phyloP scores from a whole-genome alignment of 1,140 invertebrate species.

The Caligus rogercresseyi region DNA sequence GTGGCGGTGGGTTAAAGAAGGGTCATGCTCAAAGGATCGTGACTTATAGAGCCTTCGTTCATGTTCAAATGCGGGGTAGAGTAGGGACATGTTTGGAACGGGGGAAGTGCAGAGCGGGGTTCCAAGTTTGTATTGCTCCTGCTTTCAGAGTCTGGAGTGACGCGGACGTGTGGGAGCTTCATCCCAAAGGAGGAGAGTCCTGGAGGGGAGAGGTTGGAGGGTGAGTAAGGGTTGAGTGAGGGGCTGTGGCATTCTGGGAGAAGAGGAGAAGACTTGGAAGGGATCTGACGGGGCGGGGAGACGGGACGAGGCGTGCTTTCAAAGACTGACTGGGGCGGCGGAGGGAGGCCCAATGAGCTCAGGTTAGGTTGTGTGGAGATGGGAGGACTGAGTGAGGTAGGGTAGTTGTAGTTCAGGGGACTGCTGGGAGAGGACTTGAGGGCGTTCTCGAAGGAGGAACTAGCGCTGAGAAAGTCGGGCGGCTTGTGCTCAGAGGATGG shows the following conservation, averaged over 20 bases:
- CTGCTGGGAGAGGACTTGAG: conserved; percentile 7
- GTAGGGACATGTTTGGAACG: not conserved
- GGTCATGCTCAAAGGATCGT: not conserved
- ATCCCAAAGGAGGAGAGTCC: not conserved
- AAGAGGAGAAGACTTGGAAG: not conserved
- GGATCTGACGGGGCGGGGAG: not conserved
- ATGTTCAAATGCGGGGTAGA: not conserved
- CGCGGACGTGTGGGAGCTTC: not conserved
- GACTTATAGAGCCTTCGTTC: not conserved
- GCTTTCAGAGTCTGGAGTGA: not conserved
- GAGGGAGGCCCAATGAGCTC: not conserved
- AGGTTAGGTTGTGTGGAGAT: not conserved
- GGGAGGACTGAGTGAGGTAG: not conserved
- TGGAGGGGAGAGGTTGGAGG: not conserved
- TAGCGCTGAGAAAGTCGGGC: not conserved
- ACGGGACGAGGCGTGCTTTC: not conserved
- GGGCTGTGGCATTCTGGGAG: not conserved
- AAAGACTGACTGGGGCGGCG: not conserved
- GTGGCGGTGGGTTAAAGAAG: not conserved
- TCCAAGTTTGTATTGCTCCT: not conserved
- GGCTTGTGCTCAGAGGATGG: not conserved
- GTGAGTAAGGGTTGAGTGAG: not conserved
- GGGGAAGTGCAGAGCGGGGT: not conserved
- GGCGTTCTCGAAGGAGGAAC: not conserved
- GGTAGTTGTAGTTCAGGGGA: conserved; percentile 4